Conservation (phyloP, 1,140 invertebrate genomes). For the Megalopta genalis region DNA sequence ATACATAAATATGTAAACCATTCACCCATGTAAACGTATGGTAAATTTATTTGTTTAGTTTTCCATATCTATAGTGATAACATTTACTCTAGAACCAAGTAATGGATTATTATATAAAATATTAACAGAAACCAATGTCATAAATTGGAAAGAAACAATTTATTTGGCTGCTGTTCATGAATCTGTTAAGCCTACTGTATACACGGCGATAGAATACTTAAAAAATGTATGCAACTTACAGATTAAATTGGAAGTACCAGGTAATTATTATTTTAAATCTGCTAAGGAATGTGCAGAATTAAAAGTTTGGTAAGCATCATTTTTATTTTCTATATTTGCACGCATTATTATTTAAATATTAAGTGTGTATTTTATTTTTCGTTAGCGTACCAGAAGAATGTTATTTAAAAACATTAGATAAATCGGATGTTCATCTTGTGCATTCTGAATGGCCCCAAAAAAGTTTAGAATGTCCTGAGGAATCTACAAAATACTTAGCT, state of each 20-base stretch:
- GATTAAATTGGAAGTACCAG: not conserved
- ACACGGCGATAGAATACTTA: not conserved
- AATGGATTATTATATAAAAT: not conserved
- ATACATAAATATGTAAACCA: not conserved
- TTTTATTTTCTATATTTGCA: not conserved
- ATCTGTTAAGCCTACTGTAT: conserved; percentile 3
- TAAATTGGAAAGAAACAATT: conserved; percentile 7
- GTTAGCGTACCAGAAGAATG: conserved; percentile 54
- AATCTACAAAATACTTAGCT: conserved; percentile 21
- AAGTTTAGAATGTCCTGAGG: conserved; percentile 32
- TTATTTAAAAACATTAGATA: conserved; percentile 46
- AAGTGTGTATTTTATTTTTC: not conserved
- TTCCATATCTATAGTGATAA: not conserved
- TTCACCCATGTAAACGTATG: not conserved
- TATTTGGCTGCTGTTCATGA: conserved; percentile 3
- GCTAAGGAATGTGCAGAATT: conserved; percentile 34
- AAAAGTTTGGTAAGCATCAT: not conserved
- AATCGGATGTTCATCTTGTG: conserved; percentile 48
- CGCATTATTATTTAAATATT: not conserved
- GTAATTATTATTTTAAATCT: conserved; percentile 40
- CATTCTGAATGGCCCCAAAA: conserved; percentile 56
- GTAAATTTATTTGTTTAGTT: conserved; percentile 3
- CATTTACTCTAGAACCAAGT: conserved; percentile 17
- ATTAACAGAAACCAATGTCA: conserved; percentile 24
- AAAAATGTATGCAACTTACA: not conserved